Conservation (phyloP, 2,797 vertebrate species). For the Austrolebias charrua region DNA sequence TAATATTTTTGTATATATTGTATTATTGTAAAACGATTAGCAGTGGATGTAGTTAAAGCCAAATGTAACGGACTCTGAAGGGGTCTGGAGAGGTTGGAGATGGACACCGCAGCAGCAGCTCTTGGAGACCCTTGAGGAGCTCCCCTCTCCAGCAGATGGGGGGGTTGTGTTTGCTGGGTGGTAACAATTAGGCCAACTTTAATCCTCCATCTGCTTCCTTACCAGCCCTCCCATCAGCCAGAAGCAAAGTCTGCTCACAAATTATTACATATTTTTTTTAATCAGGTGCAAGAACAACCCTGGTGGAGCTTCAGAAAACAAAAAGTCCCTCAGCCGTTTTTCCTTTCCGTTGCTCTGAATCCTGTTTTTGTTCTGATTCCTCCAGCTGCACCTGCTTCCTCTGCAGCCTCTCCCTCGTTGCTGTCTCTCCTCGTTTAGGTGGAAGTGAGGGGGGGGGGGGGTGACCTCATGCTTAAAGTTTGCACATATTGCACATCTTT, state of each 20-base stretch:
- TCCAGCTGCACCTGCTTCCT: conserved; percentile 37
- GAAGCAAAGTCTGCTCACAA: conserved; percentile 47
- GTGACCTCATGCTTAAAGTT: conserved; percentile 17
- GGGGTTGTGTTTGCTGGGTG: conserved; percentile 57
- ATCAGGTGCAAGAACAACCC: conserved; percentile 25
- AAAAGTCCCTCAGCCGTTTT: conserved; percentile 59
- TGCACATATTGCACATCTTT: conserved; percentile 17
- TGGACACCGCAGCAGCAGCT: conserved; percentile 39
- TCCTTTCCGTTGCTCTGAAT: conserved; percentile 35
- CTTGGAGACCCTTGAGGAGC: conserved; percentile 54
- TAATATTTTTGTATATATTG: conserved; percentile 22
- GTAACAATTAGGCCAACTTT: conserved; percentile 75
- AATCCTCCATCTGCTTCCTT: conserved; percentile 77
- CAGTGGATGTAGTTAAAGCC: neutral
- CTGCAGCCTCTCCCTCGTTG: conserved; percentile 12
- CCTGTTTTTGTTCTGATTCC: conserved; percentile 6
- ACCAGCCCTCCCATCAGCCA: conserved; percentile 40
- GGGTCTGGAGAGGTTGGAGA: conserved; percentile 42
- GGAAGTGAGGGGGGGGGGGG: conserved; percentile 2
- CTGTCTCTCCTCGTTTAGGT: conserved; percentile 16
- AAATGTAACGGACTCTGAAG: conserved; percentile 9
- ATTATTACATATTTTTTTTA: conserved; percentile 22
- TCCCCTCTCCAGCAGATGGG: conserved; percentile 64
- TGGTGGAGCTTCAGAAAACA: conserved; percentile 29
- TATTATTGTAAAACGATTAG: no score